Base-by-base conservation (phyloP, 92 coral and sea anemone genomes). In the Phenganax stokvisi region DNA sequence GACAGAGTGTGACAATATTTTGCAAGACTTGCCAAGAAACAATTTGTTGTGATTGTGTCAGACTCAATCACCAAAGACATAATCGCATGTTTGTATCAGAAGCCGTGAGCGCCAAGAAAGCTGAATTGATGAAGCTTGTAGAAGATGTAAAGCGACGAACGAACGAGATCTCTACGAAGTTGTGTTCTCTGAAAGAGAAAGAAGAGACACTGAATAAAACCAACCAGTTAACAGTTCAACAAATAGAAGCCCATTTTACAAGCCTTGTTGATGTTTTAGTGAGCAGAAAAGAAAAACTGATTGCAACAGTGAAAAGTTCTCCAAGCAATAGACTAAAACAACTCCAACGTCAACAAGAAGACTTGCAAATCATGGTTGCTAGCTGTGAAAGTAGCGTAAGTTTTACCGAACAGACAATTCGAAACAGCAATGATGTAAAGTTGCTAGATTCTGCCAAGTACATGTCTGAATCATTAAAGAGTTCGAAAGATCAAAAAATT, bases 1-100 rank as follows among this genome's bases (percentile, higher is more conserved):
- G 84, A n/a, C 89, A 90, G 75, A 71, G 58, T 31, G 25, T 83
- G 51, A 88, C 88, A 74, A 84, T 92, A 11, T 92, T 82, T 59
- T 92, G 97, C 71, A 65, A 71, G 66, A 88, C 90, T 44, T 92
- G 97, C 71, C 86, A 92, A 65, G 77, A 84, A 77, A 83, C 91
- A 57, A 90, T 92, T 57, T 92, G 97, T 75, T 75, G 91, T 6
- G 92, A 89, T 52, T 92, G 97, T 59, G 88, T 89, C 71, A 86
- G 88, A 57, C 84, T 88, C 70, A 90, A 92, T 62, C 97, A 92
- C 82, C 90, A 89, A 7, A 81, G 85, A 25, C 93, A 90, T 72
- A 37, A 82, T 54, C 85, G 30, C 81, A 61, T 30, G 65, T 88
- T 88, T 61, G 81, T 84, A 0, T 80, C 72, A 20, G 94, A 88